Conservation (phyloP, 1,140 invertebrate species). For the Scylla paramamosain region DNA sequence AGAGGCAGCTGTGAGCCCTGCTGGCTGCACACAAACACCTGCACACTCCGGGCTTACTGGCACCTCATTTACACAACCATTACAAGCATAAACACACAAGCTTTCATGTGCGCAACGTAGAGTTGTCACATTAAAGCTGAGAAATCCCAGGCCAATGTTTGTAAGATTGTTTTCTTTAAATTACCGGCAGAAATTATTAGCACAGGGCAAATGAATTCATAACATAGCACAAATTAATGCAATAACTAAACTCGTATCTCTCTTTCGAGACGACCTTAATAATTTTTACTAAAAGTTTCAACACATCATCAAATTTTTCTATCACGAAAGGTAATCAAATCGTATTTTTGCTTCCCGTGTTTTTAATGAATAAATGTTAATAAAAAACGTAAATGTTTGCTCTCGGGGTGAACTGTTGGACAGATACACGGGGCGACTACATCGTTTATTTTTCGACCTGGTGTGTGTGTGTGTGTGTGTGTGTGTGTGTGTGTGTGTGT, state of each 20-base stretch:
- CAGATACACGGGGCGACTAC: neutral
- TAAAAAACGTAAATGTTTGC: constrained; percentile 16
- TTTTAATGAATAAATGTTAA: neutral
- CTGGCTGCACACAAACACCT: neutral
- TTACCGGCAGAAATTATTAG: no score
- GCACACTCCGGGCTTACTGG: neutral
- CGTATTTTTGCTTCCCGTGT: neutral
- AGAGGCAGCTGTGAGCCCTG: no score
- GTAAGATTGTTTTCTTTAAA: no score
- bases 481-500: no score
- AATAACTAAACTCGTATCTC: no score
- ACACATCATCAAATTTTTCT: neutral
- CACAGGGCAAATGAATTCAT: no score
- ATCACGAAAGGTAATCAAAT: neutral
- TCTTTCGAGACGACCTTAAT: no score
- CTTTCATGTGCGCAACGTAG: neutral
- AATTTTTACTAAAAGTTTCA: no score
- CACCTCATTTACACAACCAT: neutral
- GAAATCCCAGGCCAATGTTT: no score
- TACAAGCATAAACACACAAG: neutral
- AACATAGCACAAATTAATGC: no score
- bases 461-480: no score
- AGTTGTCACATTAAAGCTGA: neutral
- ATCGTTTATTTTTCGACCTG: neutral
- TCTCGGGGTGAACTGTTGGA: neutral